Conservation (phyloP, 2,888 invertebrate genomes). For the Branchinecta sandiegonensis region DNA sequence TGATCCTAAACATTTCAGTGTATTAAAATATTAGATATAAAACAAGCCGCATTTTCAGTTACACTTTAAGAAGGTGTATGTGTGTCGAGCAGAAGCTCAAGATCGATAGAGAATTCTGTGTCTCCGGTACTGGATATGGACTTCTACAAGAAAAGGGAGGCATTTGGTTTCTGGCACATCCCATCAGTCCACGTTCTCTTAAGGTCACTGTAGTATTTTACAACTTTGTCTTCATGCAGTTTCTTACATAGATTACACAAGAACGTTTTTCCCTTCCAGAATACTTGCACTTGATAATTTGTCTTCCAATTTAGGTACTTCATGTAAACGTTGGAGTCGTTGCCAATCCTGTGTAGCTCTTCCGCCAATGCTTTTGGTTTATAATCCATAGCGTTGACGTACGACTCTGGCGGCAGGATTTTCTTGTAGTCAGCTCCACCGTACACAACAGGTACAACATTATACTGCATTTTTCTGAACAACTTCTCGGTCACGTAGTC, state of each 20-base stretch:
- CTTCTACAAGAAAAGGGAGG: too few species aligned
- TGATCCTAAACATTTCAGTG: too few species aligned
- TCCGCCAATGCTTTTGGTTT: slow-evolving; percentile 21
- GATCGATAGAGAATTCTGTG: too few species aligned
- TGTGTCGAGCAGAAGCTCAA: too few species aligned
- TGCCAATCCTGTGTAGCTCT: slow-evolving; percentile 18
- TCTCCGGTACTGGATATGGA: too few species aligned
- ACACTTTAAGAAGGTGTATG: too few species aligned
- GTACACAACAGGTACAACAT: slow-evolving; percentile 21
- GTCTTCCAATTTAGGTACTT: slow-evolving; percentile 23
- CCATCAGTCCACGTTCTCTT: neutral
- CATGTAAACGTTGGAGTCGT: slow-evolving; percentile 17
- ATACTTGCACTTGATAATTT: slow-evolving; percentile 13
- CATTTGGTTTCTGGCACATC: too few species aligned
- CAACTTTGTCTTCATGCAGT: slow-evolving; percentile 16
- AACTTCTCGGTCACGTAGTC: slow-evolving; percentile 24
- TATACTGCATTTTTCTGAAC: slow-evolving; percentile 18
- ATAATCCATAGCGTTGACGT: slow-evolving; percentile 22
- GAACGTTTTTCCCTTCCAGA: neutral
- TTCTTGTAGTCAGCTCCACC: slow-evolving; percentile 22
- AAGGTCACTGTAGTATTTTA: neutral
- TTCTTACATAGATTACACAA: slow-evolving; percentile 22
- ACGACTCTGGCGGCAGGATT: slow-evolving; percentile 23
- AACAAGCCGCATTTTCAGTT: too few species aligned
- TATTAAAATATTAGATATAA: too few species aligned